Base-by-base conservation (phyloP, 2,113 vertebrate genomes). In the Sprattus sprattus region DNA sequence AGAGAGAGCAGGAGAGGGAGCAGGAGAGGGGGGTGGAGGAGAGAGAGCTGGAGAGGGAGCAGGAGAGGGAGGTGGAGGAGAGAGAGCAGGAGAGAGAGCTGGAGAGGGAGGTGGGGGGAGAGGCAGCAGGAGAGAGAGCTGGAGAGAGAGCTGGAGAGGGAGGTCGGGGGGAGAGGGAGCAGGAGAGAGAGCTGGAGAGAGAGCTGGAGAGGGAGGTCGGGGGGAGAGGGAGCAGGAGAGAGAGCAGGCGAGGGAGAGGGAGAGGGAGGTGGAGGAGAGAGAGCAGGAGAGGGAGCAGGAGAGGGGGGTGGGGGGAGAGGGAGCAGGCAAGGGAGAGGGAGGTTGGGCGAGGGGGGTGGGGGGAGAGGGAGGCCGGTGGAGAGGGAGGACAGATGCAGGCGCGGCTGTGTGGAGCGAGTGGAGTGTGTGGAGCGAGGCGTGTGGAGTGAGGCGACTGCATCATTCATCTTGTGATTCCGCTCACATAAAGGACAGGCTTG, bases 391-490 rank as follows among this genome's bases (percentile, higher is more conserved):
- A 28, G 64, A 32, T 28, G 25, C 9, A 32, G 64, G 2, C 4
- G 13, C 6, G 1, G 9, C 25, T 71, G 47, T 49, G 10, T 49
- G 47, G 47, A 49, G 47, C 47, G 1, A n/a, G n/a, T n/a, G n/a
- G n/a, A n/a, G n/a, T 71, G 47, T 49, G 10, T 49, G 47, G 47
- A 49, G 47, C 47, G 1, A n/a, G 39, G 47, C 47, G 25, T 54
- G 50, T 28, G 64, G 64, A 81, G 44, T 64, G 28, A 4, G 86
- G 60, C 81, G 60, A 82, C 44, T 80, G 81, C 75, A 20, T 44
- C 64, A 71, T 71, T 25, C 45, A 22, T 91, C 89, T 88, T 87
- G 89, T 90, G 89, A 90, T 89, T 82, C 45, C 18, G 75, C 83
- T 88, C 57, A 39, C 49, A 82, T 80, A 81, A 87, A 90, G 86